A percentile compares a stretch with the other conserved stretches of the same genome.
Evolutionary conservation across 2,888 invertebrate genomes (phyloP).

Genomic region (Heliconius ismenius): DNA sequence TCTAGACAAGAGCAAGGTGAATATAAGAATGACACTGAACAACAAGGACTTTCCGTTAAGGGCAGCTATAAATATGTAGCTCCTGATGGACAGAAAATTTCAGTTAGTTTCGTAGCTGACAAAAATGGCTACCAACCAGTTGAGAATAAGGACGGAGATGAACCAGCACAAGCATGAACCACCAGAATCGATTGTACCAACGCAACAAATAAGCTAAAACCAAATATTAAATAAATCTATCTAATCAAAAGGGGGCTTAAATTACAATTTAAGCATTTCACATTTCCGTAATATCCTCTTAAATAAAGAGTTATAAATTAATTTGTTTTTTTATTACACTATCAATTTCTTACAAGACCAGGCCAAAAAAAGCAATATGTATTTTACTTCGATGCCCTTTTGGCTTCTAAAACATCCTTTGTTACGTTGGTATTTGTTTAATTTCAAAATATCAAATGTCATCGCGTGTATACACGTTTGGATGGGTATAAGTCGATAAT

Average conservation of each 20-base stretch:
- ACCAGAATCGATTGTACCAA: not conserved
- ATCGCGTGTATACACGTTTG: conserved; percentile 31
- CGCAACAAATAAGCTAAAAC: conserved; percentile 38
- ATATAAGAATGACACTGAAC: conserved; percentile 84
- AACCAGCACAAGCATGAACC: conserved; percentile 43
- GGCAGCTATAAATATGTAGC: conserved; percentile 85
- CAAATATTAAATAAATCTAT: conserved; percentile 41
- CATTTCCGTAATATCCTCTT: not conserved
- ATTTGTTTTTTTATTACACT: not conserved
- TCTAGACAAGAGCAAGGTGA: conserved; percentile 84
- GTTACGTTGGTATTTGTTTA: conserved; percentile 27
- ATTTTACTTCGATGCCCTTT: conserved; percentile 1
- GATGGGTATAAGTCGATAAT: not conserved
- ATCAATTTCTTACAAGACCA: not conserved
- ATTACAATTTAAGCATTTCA: not conserved
- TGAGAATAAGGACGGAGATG: conserved; percentile 58
- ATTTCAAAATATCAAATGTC: conserved; percentile 28
- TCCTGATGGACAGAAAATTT: conserved; percentile 84
- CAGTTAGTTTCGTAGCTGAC: conserved; percentile 83
- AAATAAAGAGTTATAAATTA: conserved; percentile 5
- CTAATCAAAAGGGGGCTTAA: not conserved
- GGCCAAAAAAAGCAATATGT: conserved; percentile 9
- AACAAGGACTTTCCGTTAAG: conserved; percentile 83
- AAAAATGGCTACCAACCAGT: conserved; percentile 83
- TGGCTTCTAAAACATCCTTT: conserved; percentile 18